A percentile compares a stretch with the other conserved stretches of the same genome.
Conservation (phyloP, 92 coral and sea anemone genomes). For the Galaxea fascicularis region DNA sequence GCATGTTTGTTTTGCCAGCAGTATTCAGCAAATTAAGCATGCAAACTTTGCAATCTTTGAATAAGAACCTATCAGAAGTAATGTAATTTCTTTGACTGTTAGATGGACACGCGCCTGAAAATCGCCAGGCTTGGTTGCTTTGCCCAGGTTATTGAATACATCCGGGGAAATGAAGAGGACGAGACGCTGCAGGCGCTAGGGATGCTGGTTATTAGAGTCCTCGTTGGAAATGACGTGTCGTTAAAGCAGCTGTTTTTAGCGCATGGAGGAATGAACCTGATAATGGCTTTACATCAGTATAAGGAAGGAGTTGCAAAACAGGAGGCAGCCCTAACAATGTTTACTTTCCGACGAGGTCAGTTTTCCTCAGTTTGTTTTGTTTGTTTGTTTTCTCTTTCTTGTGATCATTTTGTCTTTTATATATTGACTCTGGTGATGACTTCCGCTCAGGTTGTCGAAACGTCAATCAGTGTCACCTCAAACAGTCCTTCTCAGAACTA, state of each 20-base stretch:
- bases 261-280: constrained; percentile 88
- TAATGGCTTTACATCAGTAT: constrained; percentile 89
- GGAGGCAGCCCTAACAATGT: constrained; percentile 71
- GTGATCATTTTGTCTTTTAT: no score
- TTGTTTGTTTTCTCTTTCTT: neutral
- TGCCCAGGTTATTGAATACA: constrained; percentile 77
- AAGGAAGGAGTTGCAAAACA: constrained; percentile 78
- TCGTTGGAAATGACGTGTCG: constrained; percentile 71
- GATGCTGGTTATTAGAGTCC: constrained; percentile 69
- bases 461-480: no score
- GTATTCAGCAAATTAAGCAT: no score
- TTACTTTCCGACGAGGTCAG: constrained; percentile 71
- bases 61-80: neutral
- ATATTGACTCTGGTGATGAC: no score
- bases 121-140: constrained; percentile 81
- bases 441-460: no score
- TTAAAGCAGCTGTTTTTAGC: constrained; percentile 79
- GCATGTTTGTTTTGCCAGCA: no score
- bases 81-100: neutral
- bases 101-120: constrained; percentile 79
- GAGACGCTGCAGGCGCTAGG: constrained; percentile 77
- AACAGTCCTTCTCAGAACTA: no score
- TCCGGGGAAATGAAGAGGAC: constrained; percentile 83
- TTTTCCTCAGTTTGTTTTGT: neutral
- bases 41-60: neutral